phyloP scores from a whole-genome alignment of 2,888 invertebrate genomes.

The Leptogaster cylindrica region DNA sequence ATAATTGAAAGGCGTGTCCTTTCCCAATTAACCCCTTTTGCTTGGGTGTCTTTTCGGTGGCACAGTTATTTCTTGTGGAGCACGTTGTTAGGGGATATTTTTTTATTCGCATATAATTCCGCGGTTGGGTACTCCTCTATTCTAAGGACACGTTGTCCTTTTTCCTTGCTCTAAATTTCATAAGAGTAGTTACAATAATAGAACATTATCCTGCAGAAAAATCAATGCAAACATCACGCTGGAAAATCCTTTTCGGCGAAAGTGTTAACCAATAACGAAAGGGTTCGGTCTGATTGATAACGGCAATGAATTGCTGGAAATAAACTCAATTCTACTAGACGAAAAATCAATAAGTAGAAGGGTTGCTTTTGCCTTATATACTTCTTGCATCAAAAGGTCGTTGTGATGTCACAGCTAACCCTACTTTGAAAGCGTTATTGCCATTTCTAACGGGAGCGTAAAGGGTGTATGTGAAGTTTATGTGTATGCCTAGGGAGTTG shows the following conservation, averaged over 20 bases:
- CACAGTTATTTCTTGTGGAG: neutral
- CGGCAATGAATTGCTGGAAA: neutral
- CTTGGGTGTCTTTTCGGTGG: neutral
- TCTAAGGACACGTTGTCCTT: constrained; percentile 18
- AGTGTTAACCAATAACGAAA: constrained; percentile 9
- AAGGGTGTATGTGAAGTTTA: constrained; percentile 27
- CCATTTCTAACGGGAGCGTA: constrained; percentile 23
- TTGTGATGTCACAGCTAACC: constrained; percentile 32
- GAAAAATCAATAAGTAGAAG: constrained; percentile 28
- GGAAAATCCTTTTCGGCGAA: no score
- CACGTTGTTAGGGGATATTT: neutral
- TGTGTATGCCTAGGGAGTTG: constrained; percentile 22
- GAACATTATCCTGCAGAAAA: no score
- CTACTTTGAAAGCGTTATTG: constrained; percentile 26
- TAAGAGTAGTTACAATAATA: constrained; percentile 4
- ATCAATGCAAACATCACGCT: constrained; percentile 34
- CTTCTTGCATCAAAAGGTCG: constrained; percentile 28
- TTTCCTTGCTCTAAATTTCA: constrained; percentile 13
- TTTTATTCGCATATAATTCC: neutral
- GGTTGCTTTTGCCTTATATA: constrained; percentile 20
- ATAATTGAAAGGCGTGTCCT: constrained; percentile 46
- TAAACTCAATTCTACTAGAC: neutral
- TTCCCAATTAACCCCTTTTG: constrained; percentile 46
- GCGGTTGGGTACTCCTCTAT: neutral
- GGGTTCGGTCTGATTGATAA: constrained; percentile 12